Evolutionary conservation across 2,113 vertebrate genomes (phyloP).

Genomic region (Pionites leucogaster): DNA sequence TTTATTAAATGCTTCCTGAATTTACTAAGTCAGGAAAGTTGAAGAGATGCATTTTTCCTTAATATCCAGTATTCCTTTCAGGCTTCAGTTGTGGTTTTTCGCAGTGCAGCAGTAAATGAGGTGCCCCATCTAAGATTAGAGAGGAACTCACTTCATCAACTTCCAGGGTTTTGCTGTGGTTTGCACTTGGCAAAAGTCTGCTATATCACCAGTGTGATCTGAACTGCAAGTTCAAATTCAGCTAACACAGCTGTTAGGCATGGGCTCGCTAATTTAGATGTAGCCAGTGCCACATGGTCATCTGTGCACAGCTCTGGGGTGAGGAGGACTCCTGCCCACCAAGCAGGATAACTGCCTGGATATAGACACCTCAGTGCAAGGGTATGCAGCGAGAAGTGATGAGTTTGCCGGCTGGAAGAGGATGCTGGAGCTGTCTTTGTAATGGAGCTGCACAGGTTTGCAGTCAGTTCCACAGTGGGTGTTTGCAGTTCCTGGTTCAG

Average conservation of each 20-base stretch:
- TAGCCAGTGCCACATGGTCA: background rate
- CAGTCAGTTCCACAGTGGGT: background rate
- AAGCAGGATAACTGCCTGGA: background rate
- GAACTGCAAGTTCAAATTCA: background rate
- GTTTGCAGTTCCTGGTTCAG: background rate
- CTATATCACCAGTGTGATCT: background rate
- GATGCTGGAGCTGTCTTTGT: background rate
- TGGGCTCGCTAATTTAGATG: background rate
- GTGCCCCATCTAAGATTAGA: background rate
- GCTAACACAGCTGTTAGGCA: background rate
- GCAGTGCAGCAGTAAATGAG: background rate
- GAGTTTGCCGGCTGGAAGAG: background rate
- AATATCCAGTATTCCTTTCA: background rate
- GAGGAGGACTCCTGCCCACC: background rate
- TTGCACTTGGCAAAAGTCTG: background rate
- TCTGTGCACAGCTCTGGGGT: background rate
- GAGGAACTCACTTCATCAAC: background rate
- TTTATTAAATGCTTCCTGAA: background rate
- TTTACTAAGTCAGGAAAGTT: background rate
- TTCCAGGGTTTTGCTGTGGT: background rate
- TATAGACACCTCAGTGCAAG: rapidly evolving
- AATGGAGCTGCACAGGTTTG: background rate
- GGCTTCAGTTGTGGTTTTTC: background rate
- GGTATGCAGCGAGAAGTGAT: background rate
- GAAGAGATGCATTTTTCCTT: background rate